phyloP scores from a whole-genome alignment of 2,113 vertebrate species.

The Chaetops frenatus region DNA sequence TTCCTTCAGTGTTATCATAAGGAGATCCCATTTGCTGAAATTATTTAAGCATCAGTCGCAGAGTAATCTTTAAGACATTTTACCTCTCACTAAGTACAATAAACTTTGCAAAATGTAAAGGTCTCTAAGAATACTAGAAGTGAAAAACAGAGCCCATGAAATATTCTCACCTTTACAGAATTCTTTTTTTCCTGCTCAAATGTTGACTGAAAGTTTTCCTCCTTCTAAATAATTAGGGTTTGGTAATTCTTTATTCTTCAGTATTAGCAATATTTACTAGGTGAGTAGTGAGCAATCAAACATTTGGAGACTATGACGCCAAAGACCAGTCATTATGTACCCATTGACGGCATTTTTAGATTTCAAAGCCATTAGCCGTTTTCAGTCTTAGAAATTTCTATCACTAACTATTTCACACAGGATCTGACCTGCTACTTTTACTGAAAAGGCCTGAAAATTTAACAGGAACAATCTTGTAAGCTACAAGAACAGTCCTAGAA shows the following conservation, averaged over 20 bases:
- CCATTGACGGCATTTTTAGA: not conserved
- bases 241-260: not conserved
- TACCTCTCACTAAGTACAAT: not conserved
- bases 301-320: not conserved
- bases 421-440: not conserved
- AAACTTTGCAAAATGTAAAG: not conserved
- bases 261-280: not conserved
- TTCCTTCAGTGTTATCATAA: not conserved
- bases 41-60: not conserved
- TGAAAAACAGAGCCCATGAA: not conserved
- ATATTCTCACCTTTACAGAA: not conserved
- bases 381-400: not conserved
- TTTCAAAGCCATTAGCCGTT: not conserved
- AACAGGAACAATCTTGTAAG: not conserved
- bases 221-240: not conserved
- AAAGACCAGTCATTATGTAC: not conserved
- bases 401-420: not conserved
- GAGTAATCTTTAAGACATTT: not conserved
- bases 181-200: rapidly evolving
- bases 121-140: not conserved
- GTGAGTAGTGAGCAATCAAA: not conserved
- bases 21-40: not conserved
- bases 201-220: not conserved
- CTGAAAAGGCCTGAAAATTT: not conserved
- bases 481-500: not conserved